Base-by-base conservation (phyloP, 2,113 vertebrate genomes). In the Sander lucioperca region DNA sequence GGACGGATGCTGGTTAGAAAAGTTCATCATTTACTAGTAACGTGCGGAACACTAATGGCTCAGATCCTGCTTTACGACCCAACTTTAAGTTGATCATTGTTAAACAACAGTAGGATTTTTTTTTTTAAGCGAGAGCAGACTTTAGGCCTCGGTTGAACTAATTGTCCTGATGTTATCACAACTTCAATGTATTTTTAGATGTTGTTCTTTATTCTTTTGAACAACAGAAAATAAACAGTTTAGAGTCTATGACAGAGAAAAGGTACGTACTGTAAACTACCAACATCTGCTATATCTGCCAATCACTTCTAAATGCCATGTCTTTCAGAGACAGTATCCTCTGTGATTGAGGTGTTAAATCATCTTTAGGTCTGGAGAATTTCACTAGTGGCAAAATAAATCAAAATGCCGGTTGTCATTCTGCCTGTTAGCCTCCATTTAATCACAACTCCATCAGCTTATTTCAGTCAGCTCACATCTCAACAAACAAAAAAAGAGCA, bases 21-120 rank as follows among this genome's bases (percentile, higher is more conserved):
- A 94, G 93, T 94, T 92, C 88, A 94, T 94, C 86, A 94, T 94
- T 93, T 89, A 94, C 92, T 33, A 89, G 87, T 80, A 85, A 90
- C 61, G 77, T 75, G 70, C 51, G 19, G 76, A 66, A 74, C 82
- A 57, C 67, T 68, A 65, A 74, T 83, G 74, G 59, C 79, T 88
- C 61, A 47, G 5, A 73, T 65, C 84, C 74, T 63, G 27, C 70
- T 63, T 53, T 12, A 73, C 70, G 53, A 82, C 18, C 67, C 23
- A 77, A 65, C 77, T 84, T 79, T 33, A 63, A 76, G 47, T 83
- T 51, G 54, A 74, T 53, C 45, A 12, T 30, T 74, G 58, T 39
- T 43, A 27, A 47, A 59, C 16, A 53, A 80, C 84, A 63, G 10
- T 21, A 21, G 11, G 1, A 15, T 64, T 48, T 33, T 62, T 66